A percentile compares a stretch with the other conserved stretches of the same genome.
Evolutionary conservation across 2,113 vertebrate genomes (phyloP).

Genomic region (Otus sunia): DNA sequence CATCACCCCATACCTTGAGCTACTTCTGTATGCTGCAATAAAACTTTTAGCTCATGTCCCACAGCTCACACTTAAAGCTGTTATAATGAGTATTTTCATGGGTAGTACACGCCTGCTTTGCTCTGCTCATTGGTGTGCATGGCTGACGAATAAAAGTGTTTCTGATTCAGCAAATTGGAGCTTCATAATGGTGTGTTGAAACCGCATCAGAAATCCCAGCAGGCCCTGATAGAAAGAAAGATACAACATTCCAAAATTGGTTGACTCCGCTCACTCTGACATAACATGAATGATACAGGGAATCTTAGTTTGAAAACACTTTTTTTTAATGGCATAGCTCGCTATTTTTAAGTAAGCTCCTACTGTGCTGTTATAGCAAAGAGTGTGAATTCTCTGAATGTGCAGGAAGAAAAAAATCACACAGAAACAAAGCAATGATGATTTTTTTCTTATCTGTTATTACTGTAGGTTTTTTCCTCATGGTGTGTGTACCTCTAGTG

Average conservation of each 20-base stretch:
- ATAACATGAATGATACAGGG: neutral
- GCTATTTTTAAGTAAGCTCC: neutral
- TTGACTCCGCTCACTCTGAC: neutral
- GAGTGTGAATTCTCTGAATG: neutral
- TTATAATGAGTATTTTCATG: neutral
- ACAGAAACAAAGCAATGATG: neutral
- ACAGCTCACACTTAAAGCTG: neutral
- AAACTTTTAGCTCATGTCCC: neutral
- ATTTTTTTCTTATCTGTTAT: neutral
- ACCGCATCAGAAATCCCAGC: neutral
- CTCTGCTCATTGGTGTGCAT: neutral
- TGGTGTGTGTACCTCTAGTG: neutral
- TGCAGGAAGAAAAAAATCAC: neutral
- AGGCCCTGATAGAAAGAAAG: neutral
- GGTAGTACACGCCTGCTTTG: neutral
- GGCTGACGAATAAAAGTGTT: neutral
- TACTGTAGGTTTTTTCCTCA: neutral
- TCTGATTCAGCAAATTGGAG: constrained; percentile 13
- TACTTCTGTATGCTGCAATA: neutral
- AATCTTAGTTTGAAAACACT: neutral
- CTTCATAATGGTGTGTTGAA: neutral
- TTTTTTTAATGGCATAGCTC: neutral
- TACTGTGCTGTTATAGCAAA: neutral
- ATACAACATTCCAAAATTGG: neutral
- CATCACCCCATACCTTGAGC: neutral